Percentiles rank a stretch among this genome's conserved stretches.
Evolutionary conservation across 1,140 invertebrate genomes (phyloP).

Genomic region (Calliphora vicina): DNA sequence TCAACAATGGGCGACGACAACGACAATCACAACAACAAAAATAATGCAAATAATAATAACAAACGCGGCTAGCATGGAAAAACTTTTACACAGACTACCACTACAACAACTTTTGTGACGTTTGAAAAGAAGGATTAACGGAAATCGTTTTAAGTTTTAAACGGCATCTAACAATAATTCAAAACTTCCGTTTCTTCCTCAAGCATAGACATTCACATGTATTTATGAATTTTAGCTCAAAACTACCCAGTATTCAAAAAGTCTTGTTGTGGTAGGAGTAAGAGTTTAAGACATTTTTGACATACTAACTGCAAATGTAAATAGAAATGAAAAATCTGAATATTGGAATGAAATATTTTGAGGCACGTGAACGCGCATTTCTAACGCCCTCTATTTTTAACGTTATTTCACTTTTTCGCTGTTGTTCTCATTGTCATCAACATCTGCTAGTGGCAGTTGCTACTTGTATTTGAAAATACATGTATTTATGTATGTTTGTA

Average conservation of each 20-base stretch:
- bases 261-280: neutral
- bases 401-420: neutral
- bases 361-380: conserved; percentile 6
- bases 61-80: neutral
- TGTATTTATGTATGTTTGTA: no score
- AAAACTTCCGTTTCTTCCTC: neutral
- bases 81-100: neutral
- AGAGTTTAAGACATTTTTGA: neutral
- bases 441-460: neutral
- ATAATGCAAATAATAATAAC: neutral
- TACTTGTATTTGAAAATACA: neutral
- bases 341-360: neutral
- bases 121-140: conserved; percentile 16
- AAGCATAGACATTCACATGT: neutral
- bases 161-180: conserved; percentile 2
- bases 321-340: neutral
- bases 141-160: conserved; percentile 14
- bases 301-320: neutral
- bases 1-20: conserved; percentile 8
- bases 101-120: neutral
- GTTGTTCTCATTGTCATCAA: neutral
- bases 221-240: neutral
- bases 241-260: neutral
- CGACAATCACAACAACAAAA: neutral
- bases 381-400: neutral